phyloP scores from a whole-genome alignment of 2,888 invertebrate species.

The Eristalis pertinax region DNA sequence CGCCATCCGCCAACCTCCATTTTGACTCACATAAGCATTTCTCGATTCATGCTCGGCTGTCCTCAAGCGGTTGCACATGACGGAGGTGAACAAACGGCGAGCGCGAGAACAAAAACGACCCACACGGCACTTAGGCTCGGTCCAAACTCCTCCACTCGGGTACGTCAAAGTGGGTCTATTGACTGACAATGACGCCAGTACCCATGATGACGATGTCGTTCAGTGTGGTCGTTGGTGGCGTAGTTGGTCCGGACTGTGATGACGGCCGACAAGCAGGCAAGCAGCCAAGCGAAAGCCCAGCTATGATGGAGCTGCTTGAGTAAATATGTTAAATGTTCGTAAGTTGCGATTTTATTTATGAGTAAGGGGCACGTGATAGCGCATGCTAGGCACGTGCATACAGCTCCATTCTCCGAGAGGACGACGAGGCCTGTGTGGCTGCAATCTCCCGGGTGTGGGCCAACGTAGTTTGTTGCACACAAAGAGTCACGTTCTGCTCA shows the following conservation, averaged over 20 bases:
- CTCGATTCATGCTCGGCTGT: constrained; percentile 12
- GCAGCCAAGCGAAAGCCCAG: constrained; percentile 15
- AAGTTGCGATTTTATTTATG: constrained; percentile 77
- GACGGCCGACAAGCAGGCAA: constrained; percentile 38
- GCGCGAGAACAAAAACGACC: constrained; percentile 19
- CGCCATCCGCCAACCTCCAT: constrained; percentile 11
- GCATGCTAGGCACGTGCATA: constrained; percentile 56
- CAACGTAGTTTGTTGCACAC: constrained; percentile 52
- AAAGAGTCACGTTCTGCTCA: constrained; percentile 52
- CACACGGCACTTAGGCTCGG: constrained; percentile 10
- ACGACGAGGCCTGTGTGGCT: not conserved
- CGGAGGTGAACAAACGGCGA: constrained; percentile 30
- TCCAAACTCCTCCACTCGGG: not conserved
- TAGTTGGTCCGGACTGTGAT: constrained; percentile 41
- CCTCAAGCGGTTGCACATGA: constrained; percentile 7
- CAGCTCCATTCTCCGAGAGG: not conserved
- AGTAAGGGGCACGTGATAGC: constrained; percentile 75
- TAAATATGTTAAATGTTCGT: constrained; percentile 76
- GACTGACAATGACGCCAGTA: constrained; percentile 59
- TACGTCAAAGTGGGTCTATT: not conserved
- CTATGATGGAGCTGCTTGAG: constrained; percentile 36
- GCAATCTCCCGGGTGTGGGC: constrained; percentile 4
- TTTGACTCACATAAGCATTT: constrained; percentile 34
- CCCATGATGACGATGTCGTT: constrained; percentile 50
- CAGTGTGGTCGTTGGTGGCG: not conserved